Percentiles rank a stretch among this genome's conserved stretches.
These are phyloP conservation scores for Stictonetta naevosa DNA, from an alignment of 2,113 vertebrate genomes.

Conservation along the genomic window DNA sequence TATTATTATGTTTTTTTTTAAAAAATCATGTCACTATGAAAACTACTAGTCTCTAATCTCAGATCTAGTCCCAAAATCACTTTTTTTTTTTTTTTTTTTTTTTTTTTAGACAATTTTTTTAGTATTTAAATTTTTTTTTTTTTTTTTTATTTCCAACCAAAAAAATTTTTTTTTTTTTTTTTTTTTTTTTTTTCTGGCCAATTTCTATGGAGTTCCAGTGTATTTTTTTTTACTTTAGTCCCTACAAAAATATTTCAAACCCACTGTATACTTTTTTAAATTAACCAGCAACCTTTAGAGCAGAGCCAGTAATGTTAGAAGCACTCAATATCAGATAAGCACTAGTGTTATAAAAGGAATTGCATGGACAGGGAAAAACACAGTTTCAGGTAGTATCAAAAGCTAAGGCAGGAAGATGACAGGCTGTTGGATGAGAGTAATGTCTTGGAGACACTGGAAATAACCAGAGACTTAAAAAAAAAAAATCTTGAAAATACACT, in stretches of 20 bases:
- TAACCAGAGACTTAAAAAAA: not conserved
- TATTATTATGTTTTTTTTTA: not conserved
- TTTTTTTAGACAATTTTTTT: not conserved
- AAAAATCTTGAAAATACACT: not conserved
- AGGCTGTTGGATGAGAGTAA: not conserved
- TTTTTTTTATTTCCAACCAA: too few species aligned
- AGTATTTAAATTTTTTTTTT: not conserved
- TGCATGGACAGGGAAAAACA: not conserved
- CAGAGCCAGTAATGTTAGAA: not conserved
- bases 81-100: not conserved
- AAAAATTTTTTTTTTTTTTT: not conserved
- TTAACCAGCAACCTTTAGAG: not conserved
- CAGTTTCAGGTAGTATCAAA: not conserved
- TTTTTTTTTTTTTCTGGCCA: not conserved
- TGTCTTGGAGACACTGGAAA: not conserved
- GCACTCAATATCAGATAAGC: not conserved
- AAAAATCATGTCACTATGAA: not conserved
- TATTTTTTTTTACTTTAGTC: not conserved
- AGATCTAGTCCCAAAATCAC: not conserved
- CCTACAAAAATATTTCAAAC: not conserved
- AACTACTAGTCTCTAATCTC: not conserved
- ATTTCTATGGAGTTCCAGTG: not conserved
- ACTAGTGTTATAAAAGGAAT: not conserved
- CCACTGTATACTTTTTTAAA: not conserved
- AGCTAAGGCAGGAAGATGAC: not conserved